Evolutionary conservation across 2,888 invertebrate species (phyloP).

Genomic region (Phrixothrix hirtus): DNA sequence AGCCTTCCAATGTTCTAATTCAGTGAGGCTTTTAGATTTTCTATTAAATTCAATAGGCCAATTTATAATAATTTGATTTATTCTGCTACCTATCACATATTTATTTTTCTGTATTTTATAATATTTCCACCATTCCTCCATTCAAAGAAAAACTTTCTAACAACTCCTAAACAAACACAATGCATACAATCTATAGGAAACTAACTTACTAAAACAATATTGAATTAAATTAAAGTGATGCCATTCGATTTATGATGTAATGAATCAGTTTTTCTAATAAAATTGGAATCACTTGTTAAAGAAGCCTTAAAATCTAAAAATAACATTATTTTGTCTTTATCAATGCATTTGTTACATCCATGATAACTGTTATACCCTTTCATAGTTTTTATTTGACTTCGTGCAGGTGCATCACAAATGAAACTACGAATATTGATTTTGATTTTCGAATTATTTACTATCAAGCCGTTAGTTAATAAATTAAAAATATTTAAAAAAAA

Average conservation of each 20-base stretch:
- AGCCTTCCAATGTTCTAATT: no score
- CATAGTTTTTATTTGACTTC: conserved; percentile 31
- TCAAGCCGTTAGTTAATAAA: conserved; percentile 25
- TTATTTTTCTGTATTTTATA: no score
- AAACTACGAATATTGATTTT: conserved; percentile 27
- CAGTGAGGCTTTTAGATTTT: no score
- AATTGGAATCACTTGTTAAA: conserved; percentile 9
- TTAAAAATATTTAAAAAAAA: conserved; percentile 30
- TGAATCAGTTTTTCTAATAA: not conserved
- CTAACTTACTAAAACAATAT: conserved; percentile 27
- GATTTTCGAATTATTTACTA: conserved; percentile 5
- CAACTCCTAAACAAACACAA: conserved; percentile 34
- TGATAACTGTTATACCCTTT: conserved; percentile 35
- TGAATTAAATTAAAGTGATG: conserved; percentile 24
- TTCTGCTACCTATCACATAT: no score
- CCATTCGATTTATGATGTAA: conserved; percentile 2
- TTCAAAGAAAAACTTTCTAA: conserved; percentile 33
- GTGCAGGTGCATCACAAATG: conserved; percentile 35
- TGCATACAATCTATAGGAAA: conserved; percentile 38
- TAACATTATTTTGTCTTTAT: conserved; percentile 31
- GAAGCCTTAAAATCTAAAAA: conserved; percentile 32
- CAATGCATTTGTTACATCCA: conserved; percentile 37
- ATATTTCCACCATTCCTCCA: conserved; percentile 36
- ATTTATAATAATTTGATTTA: no score
- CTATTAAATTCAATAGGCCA: no score